These are phyloP conservation scores for Lanistes nyassanus DNA, from an alignment of 1,140 invertebrate species.

Conservation along the genomic window DNA sequence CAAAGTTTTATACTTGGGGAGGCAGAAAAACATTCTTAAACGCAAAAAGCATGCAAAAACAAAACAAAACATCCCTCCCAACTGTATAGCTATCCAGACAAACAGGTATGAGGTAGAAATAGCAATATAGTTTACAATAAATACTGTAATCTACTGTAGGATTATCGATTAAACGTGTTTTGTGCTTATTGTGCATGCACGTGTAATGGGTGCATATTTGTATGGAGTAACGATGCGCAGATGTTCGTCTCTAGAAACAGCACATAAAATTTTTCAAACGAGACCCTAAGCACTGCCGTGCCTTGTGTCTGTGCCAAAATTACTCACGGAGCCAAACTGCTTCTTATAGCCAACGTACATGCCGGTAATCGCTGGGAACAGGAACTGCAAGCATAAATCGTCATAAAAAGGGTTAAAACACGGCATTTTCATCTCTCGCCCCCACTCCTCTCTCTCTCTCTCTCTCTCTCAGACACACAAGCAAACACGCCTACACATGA, in stretches of 20 bases:
- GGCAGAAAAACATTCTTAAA: neutral
- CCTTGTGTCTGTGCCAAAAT: neutral
- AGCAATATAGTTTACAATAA: no score
- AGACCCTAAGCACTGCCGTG: neutral
- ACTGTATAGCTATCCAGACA: no score
- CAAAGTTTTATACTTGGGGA: no score
- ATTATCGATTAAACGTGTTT: no score
- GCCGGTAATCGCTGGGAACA: neutral
- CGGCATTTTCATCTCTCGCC: neutral
- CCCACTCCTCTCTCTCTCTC: neutral
- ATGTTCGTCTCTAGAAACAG: no score
- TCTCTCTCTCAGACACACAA: neutral
- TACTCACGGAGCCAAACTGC: neutral
- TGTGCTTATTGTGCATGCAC: no score
- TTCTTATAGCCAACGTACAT: slow-evolving; percentile 5
- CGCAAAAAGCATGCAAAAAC: no score
- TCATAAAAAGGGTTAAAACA: neutral
- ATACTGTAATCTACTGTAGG: no score
- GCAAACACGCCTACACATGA: neutral
- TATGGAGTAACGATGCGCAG: no score
- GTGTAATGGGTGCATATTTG: no score
- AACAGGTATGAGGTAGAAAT: no score
- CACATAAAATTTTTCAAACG: neutral
- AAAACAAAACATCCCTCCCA: no score
- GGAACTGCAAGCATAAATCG: neutral